Evolutionary conservation across 2,113 vertebrate genomes (phyloP).

Genomic region (Paramisgurnus dabryanus): DNA sequence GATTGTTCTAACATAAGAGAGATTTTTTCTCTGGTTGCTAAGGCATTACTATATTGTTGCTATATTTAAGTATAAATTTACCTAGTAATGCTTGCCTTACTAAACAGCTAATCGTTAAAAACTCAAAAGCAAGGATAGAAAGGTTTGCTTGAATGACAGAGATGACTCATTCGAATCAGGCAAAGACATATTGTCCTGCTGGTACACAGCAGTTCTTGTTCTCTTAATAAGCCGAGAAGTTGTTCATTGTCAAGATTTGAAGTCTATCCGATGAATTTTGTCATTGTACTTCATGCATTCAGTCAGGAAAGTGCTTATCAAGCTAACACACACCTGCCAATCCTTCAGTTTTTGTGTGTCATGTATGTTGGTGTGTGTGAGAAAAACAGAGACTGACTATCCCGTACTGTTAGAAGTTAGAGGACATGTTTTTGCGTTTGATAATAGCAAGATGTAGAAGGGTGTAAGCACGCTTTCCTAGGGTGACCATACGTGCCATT

Average conservation of each 20-base stretch:
- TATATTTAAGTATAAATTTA: too few species aligned
- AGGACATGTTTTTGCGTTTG: too few species aligned
- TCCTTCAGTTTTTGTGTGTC: neutral
- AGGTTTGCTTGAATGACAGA: neutral
- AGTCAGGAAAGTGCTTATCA: conserved; percentile 12
- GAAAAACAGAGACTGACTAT: too few species aligned
- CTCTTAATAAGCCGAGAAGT: neutral
- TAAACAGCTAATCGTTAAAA: too few species aligned
- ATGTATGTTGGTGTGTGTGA: neutral
- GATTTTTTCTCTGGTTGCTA: too few species aligned
- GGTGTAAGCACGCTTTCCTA: too few species aligned
- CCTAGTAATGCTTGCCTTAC: too few species aligned
- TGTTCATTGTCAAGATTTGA: neutral
- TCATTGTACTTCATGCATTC: conserved; percentile 12
- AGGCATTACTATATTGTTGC: too few species aligned
- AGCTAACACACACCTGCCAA: conserved; percentile 12
- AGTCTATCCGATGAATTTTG: neutral
- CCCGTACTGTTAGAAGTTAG: too few species aligned
- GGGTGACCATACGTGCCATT: too few species aligned
- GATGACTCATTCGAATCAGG: neutral
- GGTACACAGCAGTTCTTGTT: neutral
- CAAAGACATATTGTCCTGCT: neutral
- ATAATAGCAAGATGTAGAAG: too few species aligned
- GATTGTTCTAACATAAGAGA: too few species aligned
- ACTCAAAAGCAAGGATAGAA: neutral